Conservation (phyloP, 2,888 invertebrate genomes). For the Caenorhabditis sp. region DNA sequence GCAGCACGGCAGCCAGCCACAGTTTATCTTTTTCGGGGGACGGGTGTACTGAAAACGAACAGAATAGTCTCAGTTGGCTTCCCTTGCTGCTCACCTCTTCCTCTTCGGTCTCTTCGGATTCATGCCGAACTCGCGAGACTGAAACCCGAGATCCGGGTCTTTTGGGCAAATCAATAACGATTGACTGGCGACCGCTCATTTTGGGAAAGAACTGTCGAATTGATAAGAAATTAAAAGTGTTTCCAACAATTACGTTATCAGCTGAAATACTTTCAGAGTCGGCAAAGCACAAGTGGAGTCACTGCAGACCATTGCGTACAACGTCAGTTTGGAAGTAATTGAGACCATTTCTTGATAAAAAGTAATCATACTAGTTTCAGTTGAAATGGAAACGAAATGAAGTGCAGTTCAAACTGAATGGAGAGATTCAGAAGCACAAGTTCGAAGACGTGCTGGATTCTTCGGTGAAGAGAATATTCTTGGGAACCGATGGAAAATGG, state of each 20-base stretch:
- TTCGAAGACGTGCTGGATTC: conserved; percentile 46
- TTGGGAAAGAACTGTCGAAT: background rate
- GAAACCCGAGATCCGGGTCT: conserved; percentile 8
- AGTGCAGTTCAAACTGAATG: conserved; percentile 50
- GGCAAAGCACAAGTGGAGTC: conserved; percentile 37
- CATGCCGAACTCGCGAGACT: conserved; percentile 10
- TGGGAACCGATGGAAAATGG: conserved; percentile 50
- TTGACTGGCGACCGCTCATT: conserved; percentile 40
- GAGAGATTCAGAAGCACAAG: conserved; percentile 45
- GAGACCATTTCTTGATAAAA: background rate
- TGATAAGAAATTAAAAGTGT: background rate
- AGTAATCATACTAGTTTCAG: conserved; percentile 15
- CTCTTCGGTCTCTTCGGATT: conserved; percentile 4
- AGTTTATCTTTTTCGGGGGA: conserved; percentile 56
- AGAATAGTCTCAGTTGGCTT: too few relatives aligned
- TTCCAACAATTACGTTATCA: conserved; percentile 11
- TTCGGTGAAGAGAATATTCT: conserved; percentile 14
- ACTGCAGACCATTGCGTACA: conserved; percentile 41
- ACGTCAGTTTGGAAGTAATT: conserved; percentile 40
- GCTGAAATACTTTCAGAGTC: conserved; percentile 32
- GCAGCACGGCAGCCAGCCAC: conserved; percentile 70
- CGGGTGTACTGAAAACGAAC: conserved; percentile 26
- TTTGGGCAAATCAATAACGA: conserved; percentile 37
- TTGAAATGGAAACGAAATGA: conserved; percentile 52
- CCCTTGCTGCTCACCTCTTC: conserved; percentile 29